These are phyloP conservation scores for Leiothrix lutea DNA, from an alignment of 2,113 vertebrate species.

Conservation along the genomic window DNA sequence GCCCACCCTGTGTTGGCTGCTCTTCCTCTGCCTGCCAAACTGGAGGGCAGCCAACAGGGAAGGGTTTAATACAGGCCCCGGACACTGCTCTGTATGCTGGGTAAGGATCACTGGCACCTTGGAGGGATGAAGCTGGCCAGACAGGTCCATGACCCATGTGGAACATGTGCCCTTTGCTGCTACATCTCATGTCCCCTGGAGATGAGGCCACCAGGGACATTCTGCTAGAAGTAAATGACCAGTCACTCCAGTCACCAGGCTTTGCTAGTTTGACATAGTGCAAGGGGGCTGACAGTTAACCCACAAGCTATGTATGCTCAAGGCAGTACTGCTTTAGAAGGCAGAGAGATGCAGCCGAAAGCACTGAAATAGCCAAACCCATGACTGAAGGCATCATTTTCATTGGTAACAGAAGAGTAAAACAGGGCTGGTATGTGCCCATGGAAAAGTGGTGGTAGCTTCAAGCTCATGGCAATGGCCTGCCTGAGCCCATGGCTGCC, in stretches of 20 bases:
- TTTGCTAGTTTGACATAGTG: rapidly evolving
- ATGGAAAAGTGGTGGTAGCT: not conserved
- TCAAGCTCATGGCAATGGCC: not conserved
- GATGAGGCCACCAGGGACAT: not conserved
- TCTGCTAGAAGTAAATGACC: not conserved
- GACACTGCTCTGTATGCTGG: not conserved
- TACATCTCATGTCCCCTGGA: not conserved
- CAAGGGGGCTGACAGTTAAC: not conserved
- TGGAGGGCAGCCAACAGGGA: not conserved
- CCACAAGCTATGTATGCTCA: not conserved
- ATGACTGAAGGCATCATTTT: not conserved
- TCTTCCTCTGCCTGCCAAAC: not conserved
- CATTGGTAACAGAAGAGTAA: not conserved
- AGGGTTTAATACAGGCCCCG: rapidly evolving
- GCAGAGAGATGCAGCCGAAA: not conserved
- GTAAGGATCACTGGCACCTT: not conserved
- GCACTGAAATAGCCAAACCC: not conserved
- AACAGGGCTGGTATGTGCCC: not conserved
- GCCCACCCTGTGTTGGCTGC: rapidly evolving
- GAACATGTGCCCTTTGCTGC: not conserved
- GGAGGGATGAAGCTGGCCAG: not conserved
- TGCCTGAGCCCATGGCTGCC: rapidly evolving
- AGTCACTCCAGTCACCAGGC: not conserved
- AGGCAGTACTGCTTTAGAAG: not conserved
- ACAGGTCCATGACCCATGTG: rapidly evolving